Evolutionary conservation across 2,797 vertebrate genomes (phyloP), one percentile per base, ranked within the genome.

Genomic region (Yasuhikotakia modesta): DNA sequence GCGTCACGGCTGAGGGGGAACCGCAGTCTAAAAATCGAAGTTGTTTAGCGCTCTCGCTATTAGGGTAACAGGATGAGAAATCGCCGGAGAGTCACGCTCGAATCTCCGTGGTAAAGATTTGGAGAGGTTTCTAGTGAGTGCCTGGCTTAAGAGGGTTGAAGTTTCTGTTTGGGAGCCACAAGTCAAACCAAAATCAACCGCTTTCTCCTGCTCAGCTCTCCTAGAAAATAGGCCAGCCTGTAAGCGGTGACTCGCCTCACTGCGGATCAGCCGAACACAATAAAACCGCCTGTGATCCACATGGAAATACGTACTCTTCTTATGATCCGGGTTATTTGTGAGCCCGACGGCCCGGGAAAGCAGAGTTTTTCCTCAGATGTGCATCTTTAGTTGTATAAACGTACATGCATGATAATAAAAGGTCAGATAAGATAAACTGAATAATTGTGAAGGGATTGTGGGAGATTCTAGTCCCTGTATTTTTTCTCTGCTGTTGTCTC

Each of bases 361-460:
- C 27, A 16, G 68, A 73, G 61, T 81, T 79, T 65, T 19, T 48
- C n/a, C 78, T 79, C 71, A 70, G 58, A 84, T 73, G 32, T 19
- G 32, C 39, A 65, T 80, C 64, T 79, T 79, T 84, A 80, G 82
- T 81, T 75, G 79, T 81, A 70, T 70, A 73, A 73, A 39, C 35
- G 5, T 16, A 35, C 16, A 61, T 3, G 53, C 21, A 69, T 70
- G 66, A 63, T 79, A 83, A 78, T 81, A 35, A 57, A 60, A 83
- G 83, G 76, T 85, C 83, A 83, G 76, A 81, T 76, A 14, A 48
- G 65, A 79, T 85, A 79, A 85, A 80, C 57, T 70, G 77, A 67
- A 53, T 74, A 67, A 76, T 75, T 76, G 45, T 45, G 57, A 69
- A 32, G 22, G 60, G 55, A 73, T 30, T 4, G 7, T 17, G 32